These are phyloP conservation scores for Protonemura montana DNA, from an alignment of 2,888 invertebrate genomes.

Conservation along the genomic window DNA sequence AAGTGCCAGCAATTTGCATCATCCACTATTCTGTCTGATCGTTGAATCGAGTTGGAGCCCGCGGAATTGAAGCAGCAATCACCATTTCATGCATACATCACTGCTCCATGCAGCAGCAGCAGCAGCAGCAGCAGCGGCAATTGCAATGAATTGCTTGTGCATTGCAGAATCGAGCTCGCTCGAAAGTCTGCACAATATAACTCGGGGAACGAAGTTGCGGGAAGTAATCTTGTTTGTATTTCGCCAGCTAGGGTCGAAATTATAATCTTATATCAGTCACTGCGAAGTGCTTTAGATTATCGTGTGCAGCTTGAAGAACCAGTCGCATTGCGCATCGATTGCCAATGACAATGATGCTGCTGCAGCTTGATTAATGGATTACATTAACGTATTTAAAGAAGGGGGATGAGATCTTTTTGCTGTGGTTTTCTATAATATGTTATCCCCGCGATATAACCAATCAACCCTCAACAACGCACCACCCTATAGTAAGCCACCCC, in stretches of 20 bases:
- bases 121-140: not conserved
- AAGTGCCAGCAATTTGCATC: conserved; percentile 4
- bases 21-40: not conserved
- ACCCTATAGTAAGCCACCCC: conserved; percentile 26
- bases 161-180: not conserved
- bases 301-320: not conserved
- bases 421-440: conserved; percentile 41
- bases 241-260: not conserved
- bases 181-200: not conserved
- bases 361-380: conserved; percentile 34
- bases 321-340: not conserved
- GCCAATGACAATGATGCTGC: not conserved
- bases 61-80: not conserved
- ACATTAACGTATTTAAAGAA: conserved; percentile 38
- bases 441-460: conserved; percentile 38
- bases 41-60: not conserved
- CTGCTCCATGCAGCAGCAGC: not conserved
- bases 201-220: not conserved
- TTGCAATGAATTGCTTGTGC: not conserved
- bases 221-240: conserved; percentile 7
- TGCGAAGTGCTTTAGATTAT: not conserved
- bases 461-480: conserved; percentile 34
- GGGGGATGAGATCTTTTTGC: conserved; percentile 32
- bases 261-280: not conserved
- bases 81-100: conserved; percentile 12